A percentile compares a stretch with the other conserved stretches of the same genome.
phyloP scores from a whole-genome alignment of 2,797 vertebrate genomes.

The Erpetoichthys calabaricus region DNA sequence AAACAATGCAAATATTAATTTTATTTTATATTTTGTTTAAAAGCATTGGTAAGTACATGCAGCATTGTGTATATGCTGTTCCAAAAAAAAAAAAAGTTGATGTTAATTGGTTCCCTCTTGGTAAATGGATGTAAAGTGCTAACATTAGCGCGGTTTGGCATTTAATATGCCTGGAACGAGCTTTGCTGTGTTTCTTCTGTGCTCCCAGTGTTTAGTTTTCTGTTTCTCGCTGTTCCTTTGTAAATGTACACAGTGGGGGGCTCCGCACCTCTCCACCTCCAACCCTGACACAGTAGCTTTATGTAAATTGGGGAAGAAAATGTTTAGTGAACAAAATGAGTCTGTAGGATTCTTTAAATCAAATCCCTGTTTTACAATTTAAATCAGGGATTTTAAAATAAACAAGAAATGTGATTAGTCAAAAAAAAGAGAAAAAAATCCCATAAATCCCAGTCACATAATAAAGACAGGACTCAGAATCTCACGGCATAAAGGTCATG shows the following conservation, averaged over 20 bases:
- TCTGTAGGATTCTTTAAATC: no score
- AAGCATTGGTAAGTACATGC: background rate
- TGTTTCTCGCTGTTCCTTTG: slow-evolving; percentile 11
- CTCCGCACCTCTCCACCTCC: no score
- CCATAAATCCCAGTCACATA: no score
- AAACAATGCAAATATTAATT: background rate
- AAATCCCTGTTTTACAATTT: no score
- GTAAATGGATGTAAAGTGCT: slow-evolving; percentile 1
- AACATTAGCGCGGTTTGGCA: slow-evolving; percentile 4
- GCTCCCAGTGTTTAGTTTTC: slow-evolving; percentile 9
- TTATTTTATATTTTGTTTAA: background rate
- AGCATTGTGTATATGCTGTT: background rate
- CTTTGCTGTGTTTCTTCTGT: slow-evolving; percentile 1
- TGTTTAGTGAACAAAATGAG: no score
- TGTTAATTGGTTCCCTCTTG: background rate
- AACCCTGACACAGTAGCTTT: no score
- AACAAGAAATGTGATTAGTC: no score
- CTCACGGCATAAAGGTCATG: no score
- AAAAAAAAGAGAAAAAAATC: no score
- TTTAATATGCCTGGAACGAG: slow-evolving; percentile 5
- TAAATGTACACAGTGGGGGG: background rate
- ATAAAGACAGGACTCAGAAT: no score
- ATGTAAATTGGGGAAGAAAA: no score
- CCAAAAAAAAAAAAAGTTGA: background rate
- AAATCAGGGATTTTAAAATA: no score